These are phyloP conservation scores for Bombylius discolor DNA, from an alignment of 2,888 invertebrate species.

Conservation along the genomic window DNA sequence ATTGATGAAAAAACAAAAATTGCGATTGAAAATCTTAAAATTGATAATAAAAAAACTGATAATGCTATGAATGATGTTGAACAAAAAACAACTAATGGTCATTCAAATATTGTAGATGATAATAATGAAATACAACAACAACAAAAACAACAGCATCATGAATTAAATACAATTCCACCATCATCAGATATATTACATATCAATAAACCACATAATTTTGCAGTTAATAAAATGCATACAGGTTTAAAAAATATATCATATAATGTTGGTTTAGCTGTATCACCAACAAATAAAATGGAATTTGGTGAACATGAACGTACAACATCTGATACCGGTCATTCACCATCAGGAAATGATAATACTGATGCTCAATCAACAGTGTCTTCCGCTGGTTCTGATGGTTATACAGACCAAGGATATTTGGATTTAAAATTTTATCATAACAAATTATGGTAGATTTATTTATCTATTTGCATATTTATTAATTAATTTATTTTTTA, in stretches of 20 bases:
- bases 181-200: conserved; percentile 19
- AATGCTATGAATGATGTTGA: not conserved
- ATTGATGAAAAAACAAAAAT: not conserved
- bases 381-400: conserved; percentile 33
- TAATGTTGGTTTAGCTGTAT: conserved; percentile 34
- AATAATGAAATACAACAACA: not conserved
- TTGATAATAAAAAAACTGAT: not conserved
- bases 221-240: conserved; percentile 33
- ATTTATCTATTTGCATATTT: not conserved
- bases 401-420: conserved; percentile 51
- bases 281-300: conserved; percentile 35
- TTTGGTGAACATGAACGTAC: conserved; percentile 15
- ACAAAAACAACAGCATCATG: not conserved
- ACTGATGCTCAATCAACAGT: conserved; percentile 29
- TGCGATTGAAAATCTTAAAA: conserved; percentile 8
- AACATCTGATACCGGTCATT: conserved; percentile 22
- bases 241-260: conserved; percentile 35
- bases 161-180: not conserved
- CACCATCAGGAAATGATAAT: conserved; percentile 9
- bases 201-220: conserved; percentile 26
- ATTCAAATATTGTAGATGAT: conserved; percentile 2
- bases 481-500: not conserved
- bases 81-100: conserved; percentile 2
- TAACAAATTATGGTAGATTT: conserved; percentile 57
- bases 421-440: conserved; percentile 68